These are phyloP conservation scores for Psittacula cyanocephala DNA, from an alignment of 2,113 vertebrate species.

Conservation along the genomic window DNA sequence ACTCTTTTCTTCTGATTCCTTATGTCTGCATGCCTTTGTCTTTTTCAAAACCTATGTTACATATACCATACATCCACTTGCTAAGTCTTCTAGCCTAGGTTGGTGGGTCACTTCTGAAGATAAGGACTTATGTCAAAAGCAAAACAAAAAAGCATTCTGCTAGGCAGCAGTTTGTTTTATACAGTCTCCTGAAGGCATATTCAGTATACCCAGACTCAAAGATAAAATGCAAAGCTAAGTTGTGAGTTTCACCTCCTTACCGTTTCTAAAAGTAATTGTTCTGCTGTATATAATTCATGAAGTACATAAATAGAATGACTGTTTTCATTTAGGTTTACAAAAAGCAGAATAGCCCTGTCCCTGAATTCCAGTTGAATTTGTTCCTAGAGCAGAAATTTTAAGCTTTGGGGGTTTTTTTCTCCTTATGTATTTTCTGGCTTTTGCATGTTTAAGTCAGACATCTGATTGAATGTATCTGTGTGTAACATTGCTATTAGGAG, in stretches of 20 bases:
- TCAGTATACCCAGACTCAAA: not conserved
- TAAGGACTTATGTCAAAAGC: not conserved
- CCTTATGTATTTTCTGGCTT: conserved; percentile 12
- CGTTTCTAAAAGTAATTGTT: conserved; percentile 1
- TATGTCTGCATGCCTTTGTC: conserved; percentile 42
- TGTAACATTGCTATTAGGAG: not conserved
- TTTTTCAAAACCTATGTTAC: not conserved
- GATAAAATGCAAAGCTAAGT: not conserved
- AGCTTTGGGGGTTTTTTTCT: not conserved
- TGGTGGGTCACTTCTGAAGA: conserved; percentile 41
- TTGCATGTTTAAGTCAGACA: conserved; percentile 2
- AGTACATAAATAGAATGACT: not conserved
- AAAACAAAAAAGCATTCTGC: not conserved
- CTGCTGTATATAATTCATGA: not conserved
- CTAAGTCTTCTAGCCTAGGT: not conserved
- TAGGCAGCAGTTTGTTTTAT: not conserved
- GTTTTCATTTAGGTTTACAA: not conserved
- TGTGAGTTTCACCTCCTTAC: not conserved
- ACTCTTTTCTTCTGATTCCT: conserved; percentile 47
- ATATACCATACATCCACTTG: not conserved
- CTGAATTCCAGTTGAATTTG: not conserved
- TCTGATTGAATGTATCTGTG: not conserved
- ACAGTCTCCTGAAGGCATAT: not conserved
- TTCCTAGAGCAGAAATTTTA: not conserved
- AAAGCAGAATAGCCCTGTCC: not conserved